phyloP scores from a whole-genome alignment of 2,888 invertebrate genomes.

The Pyralis farinalis region DNA sequence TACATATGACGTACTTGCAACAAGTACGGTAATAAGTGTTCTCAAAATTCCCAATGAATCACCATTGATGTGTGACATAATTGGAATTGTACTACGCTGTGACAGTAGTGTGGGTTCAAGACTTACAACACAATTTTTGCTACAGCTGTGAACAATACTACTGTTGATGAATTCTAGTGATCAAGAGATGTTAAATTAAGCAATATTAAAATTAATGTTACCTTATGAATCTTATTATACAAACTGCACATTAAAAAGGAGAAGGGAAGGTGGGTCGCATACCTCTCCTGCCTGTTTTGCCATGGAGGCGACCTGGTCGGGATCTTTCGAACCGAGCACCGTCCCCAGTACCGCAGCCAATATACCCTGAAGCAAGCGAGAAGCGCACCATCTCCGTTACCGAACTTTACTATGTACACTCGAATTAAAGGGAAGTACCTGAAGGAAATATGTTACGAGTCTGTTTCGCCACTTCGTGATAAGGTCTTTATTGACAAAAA shows the following conservation, averaged over 20 bases:
- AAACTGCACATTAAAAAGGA: constrained; percentile 30
- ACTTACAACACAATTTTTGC: no score
- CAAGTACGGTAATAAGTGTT: no score
- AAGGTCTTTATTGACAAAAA: no score
- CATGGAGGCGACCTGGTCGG: constrained; percentile 95
- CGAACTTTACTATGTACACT: constrained; percentile 76
- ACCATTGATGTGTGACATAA: no score
- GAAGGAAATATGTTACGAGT: constrained; percentile 31
- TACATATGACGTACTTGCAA: no score
- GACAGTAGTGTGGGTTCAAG: no score
- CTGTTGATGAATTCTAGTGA: no score
- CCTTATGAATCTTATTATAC: constrained; percentile 5
- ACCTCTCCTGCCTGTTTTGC: constrained; percentile 98
- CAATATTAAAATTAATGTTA: constrained; percentile 6
- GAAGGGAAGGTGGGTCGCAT: constrained; percentile 81
- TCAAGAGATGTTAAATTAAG: no score
- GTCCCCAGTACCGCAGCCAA: constrained; percentile 95
- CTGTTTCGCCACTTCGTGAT: background rate
- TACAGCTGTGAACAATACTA: no score
- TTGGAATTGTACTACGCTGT: no score
- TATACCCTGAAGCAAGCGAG: constrained; percentile 90
- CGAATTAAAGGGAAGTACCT: constrained; percentile 50
- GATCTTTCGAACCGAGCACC: constrained; percentile 94
- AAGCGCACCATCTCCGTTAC: constrained; percentile 79
- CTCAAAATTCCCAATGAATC: no score